Evolutionary conservation across 2,797 vertebrate species (phyloP).

Genomic region (Urocyon cinereoargenteus): DNA sequence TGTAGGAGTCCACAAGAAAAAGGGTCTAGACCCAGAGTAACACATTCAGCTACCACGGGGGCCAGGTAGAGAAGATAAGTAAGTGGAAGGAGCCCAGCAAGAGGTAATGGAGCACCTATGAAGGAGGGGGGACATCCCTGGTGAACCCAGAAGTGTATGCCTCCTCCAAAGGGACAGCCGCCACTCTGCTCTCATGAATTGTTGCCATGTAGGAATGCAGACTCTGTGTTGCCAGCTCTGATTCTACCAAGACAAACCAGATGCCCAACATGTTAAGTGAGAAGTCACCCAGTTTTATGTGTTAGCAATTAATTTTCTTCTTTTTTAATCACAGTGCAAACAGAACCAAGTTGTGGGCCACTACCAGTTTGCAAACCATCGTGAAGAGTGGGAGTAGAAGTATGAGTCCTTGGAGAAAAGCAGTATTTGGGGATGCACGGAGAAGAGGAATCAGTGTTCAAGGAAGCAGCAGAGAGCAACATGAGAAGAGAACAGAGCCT

Average conservation of each 20-base stretch:
- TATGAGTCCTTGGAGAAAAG: neutral
- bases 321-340: neutral
- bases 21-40: neutral
- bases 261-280: neutral
- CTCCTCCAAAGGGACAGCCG: neutral
- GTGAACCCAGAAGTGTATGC: neutral
- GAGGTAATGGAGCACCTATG: neutral
- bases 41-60: neutral
- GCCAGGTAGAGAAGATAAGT: neutral
- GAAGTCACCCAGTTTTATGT: neutral
- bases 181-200: neutral
- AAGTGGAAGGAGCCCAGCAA: neutral
- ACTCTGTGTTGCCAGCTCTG: neutral
- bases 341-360: neutral
- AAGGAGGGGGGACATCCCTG: neutral
- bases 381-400: neutral
- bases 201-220: too few relatives aligned
- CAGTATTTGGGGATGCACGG: neutral
- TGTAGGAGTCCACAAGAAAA: neutral
- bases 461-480: neutral
- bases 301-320: neutral
- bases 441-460: neutral
- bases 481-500: neutral
- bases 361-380: neutral
- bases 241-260: neutral